These are phyloP conservation scores for Typhlichthys subterraneus DNA, from an alignment of 2,797 vertebrate species.

Conservation along the genomic window DNA sequence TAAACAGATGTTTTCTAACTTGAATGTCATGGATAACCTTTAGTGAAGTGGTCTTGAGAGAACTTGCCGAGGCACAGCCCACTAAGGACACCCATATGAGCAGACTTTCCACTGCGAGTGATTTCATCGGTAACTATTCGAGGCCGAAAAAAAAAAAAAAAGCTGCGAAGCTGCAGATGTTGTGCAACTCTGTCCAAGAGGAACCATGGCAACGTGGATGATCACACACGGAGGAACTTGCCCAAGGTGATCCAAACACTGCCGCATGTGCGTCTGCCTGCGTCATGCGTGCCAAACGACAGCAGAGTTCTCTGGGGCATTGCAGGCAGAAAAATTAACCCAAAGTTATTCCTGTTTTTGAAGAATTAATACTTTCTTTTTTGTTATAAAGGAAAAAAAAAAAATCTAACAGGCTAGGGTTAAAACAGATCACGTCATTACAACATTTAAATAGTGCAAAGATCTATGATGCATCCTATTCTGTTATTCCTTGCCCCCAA, in stretches of 20 bases:
- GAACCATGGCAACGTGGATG: constrained; percentile 68
- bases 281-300: constrained; percentile 50
- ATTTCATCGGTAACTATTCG: constrained; percentile 73
- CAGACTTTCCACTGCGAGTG: constrained; percentile 74
- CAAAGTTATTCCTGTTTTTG: constrained; percentile 27
- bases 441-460: constrained; percentile 26
- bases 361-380: constrained; percentile 46
- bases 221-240: constrained; percentile 61
- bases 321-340: constrained; percentile 30
- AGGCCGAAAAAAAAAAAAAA: too few relatives aligned
- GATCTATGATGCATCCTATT: constrained; percentile 33
- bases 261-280: constrained; percentile 57
- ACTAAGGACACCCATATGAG: constrained; percentile 75
- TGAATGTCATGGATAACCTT: constrained; percentile 68
- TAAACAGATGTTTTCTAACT: constrained; percentile 75
- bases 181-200: constrained; percentile 71
- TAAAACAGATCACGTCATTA: too few relatives aligned
- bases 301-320: constrained; percentile 49
- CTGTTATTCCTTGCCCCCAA: constrained; percentile 28
- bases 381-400: not conserved
- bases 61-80: constrained; percentile 52
- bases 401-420: constrained; percentile 31
- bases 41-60: constrained; percentile 45
- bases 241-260: constrained; percentile 75
- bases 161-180: constrained; percentile 72